Evolutionary conservation across 2,888 invertebrate genomes (phyloP), one percentile per base, ranked within the genome.

Genomic region (Scaptomyza cyrtandrae): DNA sequence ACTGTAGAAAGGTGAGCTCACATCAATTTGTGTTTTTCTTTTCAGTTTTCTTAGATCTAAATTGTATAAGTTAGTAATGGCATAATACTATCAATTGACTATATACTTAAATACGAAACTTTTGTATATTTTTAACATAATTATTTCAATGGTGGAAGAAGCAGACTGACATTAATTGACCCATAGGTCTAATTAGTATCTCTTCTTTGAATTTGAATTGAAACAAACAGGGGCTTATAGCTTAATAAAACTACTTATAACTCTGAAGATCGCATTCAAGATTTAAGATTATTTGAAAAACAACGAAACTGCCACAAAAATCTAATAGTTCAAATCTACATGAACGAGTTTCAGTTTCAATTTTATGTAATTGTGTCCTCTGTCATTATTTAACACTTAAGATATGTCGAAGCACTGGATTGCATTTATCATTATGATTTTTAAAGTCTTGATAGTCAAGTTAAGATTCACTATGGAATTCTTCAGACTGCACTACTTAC

Each of bases 1-100:
- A 67, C 56, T 55, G 58, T 63, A 63, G 14, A 41, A 56, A 71
- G 54, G 71, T 63, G 58, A 55, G 45, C 43, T 72, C 46, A 31
- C 44, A 60, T 66, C 41, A 45, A 64, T 58, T 2, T 24, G 2
- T 4, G 0, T 3, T 24, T 24, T 4, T 4, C 3, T 24, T 24
- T 50, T 50, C 1, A 14, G 55, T 54, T 19, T 57, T 39, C 48
- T 62, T 50, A 64, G 19, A 14, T 24, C 58, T 68, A 65, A 24
- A 39, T 56, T 39, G 14, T 57, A 31, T 35, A 65, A 45, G 46
- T 59, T 59, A 9, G 16, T 16, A 50, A 19, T 50, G 19, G 24
- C 50, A 24, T 50, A 24, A 5, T 24, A 10, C 50, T 52, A 37
- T 52, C 14, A 52, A 52, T 52, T 52, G 52, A 37, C 52, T 52